A percentile compares a stretch with the other conserved stretches of the same genome.
phyloP scores from a whole-genome alignment of 2,888 invertebrate species.

The Silvanus unidentatus region DNA sequence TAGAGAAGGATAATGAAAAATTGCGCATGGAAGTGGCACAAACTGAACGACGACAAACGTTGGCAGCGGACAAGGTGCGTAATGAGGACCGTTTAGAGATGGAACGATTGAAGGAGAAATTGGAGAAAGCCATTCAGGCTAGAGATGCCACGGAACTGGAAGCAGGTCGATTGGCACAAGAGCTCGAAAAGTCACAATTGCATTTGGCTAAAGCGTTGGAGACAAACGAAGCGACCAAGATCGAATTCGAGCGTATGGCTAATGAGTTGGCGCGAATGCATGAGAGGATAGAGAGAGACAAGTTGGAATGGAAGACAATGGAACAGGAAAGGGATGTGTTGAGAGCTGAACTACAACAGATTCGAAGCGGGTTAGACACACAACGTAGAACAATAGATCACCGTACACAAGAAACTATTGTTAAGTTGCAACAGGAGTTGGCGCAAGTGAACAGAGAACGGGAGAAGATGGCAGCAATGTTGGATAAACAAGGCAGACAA shows the following conservation, averaged over 20 bases:
- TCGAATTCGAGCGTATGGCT: constrained; percentile 80
- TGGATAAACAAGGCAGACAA: constrained; percentile 74
- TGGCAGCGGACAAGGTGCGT: constrained; percentile 58
- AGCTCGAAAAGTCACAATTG: constrained; percentile 79
- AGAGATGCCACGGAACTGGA: constrained; percentile 81
- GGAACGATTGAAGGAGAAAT: constrained; percentile 76
- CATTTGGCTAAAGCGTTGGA: constrained; percentile 79
- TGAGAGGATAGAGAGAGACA: constrained; percentile 70
- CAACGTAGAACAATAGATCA: constrained; percentile 61
- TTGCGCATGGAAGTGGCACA: constrained; percentile 64
- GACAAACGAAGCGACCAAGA: constrained; percentile 73
- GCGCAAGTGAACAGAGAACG: constrained; percentile 65
- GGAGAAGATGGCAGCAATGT: constrained; percentile 70
- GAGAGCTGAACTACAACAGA: constrained; percentile 62
- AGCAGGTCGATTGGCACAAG: constrained; percentile 76
- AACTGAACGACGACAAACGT: constrained; percentile 56
- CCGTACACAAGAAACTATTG: constrained; percentile 65
- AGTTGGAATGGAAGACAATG: constrained; percentile 61
- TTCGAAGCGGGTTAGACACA: constrained; percentile 58
- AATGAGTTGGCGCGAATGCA: constrained; percentile 75
- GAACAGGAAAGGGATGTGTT: constrained; percentile 71
- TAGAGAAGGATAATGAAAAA: constrained; percentile 73
- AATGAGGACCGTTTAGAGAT: constrained; percentile 71
- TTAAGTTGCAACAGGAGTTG: constrained; percentile 67
- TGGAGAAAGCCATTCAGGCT: constrained; percentile 77